Conservation (phyloP, 1,140 invertebrate genomes). For the Zaprionus taronus region DNA sequence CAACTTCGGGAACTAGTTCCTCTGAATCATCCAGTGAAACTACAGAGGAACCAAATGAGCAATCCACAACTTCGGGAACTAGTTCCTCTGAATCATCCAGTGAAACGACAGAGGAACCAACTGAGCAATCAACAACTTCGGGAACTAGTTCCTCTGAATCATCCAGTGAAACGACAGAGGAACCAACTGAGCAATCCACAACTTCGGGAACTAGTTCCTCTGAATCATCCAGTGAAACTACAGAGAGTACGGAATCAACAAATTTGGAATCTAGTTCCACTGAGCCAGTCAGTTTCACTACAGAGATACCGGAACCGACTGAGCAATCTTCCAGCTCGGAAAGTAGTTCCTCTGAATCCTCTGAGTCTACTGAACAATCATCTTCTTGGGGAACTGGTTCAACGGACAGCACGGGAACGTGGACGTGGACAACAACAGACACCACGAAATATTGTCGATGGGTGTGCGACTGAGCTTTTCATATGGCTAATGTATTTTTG, state of each 20-base stretch:
- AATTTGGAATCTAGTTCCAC: neutral
- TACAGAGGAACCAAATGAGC: too few relatives aligned
- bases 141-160: neutral
- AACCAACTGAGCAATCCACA: neutral
- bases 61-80: too few relatives aligned
- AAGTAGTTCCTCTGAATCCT: neutral
- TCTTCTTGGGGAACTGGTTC: neutral
- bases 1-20: too few relatives aligned
- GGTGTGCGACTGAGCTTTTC: neutral
- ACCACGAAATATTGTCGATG: neutral
- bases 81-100: too few relatives aligned
- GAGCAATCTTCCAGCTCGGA: neutral
- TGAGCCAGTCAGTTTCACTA: neutral
- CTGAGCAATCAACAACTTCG: neutral
- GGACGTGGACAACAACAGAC: slow-evolving; percentile 3
- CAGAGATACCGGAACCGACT: neutral
- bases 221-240: neutral
- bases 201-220: neutral
- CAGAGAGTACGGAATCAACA: neutral
- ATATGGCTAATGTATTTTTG: neutral
- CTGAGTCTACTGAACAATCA: neutral
- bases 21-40: too few relatives aligned
- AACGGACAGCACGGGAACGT: neutral
- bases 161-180: neutral
- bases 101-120: too few relatives aligned